Evolutionary conservation across 2,113 vertebrate genomes (phyloP).

Genomic region (Tychaedon coryphoeus): DNA sequence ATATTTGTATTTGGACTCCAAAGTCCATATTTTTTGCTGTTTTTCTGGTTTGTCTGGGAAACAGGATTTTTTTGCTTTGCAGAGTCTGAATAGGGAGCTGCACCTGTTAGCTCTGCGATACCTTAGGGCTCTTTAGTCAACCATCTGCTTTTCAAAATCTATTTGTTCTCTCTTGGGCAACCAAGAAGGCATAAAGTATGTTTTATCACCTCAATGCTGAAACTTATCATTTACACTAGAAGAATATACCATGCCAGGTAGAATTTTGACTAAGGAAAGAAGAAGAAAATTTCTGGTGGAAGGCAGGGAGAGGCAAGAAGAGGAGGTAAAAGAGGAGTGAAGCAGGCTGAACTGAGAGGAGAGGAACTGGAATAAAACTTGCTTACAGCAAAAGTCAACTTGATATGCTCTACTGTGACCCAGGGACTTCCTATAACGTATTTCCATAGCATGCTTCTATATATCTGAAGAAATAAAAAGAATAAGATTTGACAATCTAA

Average conservation of each 20-base stretch:
- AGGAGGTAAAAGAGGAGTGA: not conserved
- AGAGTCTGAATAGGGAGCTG: not conserved
- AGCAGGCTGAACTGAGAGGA: not conserved
- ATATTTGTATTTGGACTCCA: not conserved
- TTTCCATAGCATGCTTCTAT: not conserved
- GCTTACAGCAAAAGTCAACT: slow-evolving; percentile 18
- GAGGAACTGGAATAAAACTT: not conserved
- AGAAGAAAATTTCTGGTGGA: not conserved
- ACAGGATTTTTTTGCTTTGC: not conserved
- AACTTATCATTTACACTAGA: not conserved
- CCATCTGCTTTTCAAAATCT: slow-evolving; percentile 52
- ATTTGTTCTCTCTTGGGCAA: slow-evolving; percentile 34
- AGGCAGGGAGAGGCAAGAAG: not conserved
- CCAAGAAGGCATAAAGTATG: not conserved
- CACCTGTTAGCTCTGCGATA: not conserved
- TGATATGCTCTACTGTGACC: not conserved
- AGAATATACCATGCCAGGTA: not conserved
- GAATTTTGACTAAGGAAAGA: not conserved
- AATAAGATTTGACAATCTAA: not conserved
- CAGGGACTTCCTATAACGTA: not conserved
- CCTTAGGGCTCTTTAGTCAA: slow-evolving; percentile 24
- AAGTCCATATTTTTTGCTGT: not conserved
- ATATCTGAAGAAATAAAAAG: not conserved
- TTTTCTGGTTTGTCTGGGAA: not conserved
- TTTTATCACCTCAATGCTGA: slow-evolving; percentile 17